Percentiles rank a stretch among this genome's conserved stretches.
Evolutionary conservation across 2,888 invertebrate species (phyloP).

Genomic region (Prosopocoilus inquinatus): DNA sequence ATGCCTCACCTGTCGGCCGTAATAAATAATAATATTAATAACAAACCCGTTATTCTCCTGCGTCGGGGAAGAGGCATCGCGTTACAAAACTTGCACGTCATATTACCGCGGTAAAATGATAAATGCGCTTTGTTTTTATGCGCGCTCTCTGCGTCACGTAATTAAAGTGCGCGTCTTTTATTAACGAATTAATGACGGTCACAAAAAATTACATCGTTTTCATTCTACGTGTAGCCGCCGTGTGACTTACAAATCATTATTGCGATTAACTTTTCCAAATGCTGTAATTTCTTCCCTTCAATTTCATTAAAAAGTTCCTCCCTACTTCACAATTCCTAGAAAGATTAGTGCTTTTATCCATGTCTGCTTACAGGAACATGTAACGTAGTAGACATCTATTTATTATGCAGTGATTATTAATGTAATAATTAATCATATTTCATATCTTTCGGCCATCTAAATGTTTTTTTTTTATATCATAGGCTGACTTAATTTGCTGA

Average conservation of each 20-base stretch:
- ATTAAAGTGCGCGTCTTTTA: conserved; percentile 29
- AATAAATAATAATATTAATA: conserved; percentile 8
- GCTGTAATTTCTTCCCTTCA: too few species aligned
- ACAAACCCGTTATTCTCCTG: conserved; percentile 10
- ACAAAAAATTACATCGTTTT: conserved; percentile 12
- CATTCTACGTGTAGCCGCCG: conserved; percentile 5
- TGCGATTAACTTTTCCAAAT: not conserved
- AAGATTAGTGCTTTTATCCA: too few species aligned
- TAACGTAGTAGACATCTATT: too few species aligned
- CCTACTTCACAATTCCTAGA: too few species aligned
- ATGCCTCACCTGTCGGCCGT: not conserved
- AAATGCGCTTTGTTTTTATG: conserved; percentile 28
- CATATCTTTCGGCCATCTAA: too few species aligned
- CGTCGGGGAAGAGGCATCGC: conserved; percentile 22
- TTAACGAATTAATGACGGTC: conserved; percentile 25
- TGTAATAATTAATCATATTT: too few species aligned
- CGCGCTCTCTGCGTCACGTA: conserved; percentile 26
- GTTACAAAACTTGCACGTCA: conserved; percentile 28
- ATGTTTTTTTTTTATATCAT: too few species aligned
- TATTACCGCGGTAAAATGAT: conserved; percentile 29
- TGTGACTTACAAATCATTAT: conserved; percentile 10
- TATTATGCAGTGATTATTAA: too few species aligned
- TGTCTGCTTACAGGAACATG: too few species aligned
- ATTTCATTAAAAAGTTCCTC: too few species aligned
- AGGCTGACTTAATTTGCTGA: too few species aligned